Evolutionary conservation across 2,113 vertebrate genomes (phyloP).

Genomic region (Piaya cayana): DNA sequence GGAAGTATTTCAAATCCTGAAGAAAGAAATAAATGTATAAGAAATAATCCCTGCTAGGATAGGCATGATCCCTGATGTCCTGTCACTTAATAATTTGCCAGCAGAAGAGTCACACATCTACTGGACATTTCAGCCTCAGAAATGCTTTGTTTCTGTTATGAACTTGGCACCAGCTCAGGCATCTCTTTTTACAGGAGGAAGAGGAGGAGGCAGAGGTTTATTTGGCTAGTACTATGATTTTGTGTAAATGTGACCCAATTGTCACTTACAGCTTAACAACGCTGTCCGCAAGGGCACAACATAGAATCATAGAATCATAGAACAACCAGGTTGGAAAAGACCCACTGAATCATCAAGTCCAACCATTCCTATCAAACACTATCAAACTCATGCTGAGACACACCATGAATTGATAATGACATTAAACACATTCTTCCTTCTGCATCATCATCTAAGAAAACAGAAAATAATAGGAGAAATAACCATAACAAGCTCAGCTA

Average conservation of each 20-base stretch:
- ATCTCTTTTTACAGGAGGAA: neutral
- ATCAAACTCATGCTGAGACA: neutral
- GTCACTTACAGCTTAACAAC: neutral
- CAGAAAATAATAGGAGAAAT: neutral
- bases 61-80: accelerated
- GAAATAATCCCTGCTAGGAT: neutral
- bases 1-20: neutral
- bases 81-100: neutral
- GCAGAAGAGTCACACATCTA: neutral
- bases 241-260: neutral
- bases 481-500: neutral
- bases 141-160: neutral
- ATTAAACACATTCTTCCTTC: neutral
- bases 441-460: neutral
- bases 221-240: neutral
- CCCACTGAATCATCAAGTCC: too few relatives aligned
- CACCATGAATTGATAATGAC: neutral
- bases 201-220: neutral
- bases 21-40: neutral
- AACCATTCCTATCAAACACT: too few relatives aligned
- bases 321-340: too few relatives aligned
- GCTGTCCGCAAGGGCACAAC: neutral
- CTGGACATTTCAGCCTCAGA: neutral
- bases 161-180: neutral
- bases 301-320: too few relatives aligned